A percentile compares a stretch with the other conserved stretches of the same genome.
Conservation (phyloP, 2,888 invertebrate species). For the Chromoteleia sp. region DNA sequence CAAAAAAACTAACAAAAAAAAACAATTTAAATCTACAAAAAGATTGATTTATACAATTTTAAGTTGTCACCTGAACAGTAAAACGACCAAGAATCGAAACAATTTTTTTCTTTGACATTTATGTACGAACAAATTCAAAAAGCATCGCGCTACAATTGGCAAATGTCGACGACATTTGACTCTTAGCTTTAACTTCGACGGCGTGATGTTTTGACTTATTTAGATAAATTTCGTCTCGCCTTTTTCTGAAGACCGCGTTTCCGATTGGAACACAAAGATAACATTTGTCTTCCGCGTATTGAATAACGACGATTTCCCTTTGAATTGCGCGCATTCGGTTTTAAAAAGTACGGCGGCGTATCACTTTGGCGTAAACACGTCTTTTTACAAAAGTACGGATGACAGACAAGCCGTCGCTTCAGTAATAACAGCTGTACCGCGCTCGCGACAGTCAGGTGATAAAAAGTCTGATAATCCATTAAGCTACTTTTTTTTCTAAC, state of each 20-base stretch:
- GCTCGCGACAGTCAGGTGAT: conserved; percentile 29
- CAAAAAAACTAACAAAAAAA: too few relatives aligned
- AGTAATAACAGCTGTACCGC: conserved; percentile 45
- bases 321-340: conserved; percentile 52
- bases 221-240: conserved; percentile 4
- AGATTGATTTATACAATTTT: too few relatives aligned
- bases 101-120: too few relatives aligned
- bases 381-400: conserved; percentile 59
- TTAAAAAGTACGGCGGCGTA: conserved; percentile 46
- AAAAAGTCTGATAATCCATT: conserved; percentile 26
- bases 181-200: too few relatives aligned
- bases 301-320: conserved; percentile 47
- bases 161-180: too few relatives aligned
- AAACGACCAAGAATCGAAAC: too few relatives aligned
- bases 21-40: too few relatives aligned
- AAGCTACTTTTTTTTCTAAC: conserved; percentile 36
- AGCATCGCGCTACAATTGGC: too few relatives aligned
- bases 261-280: conserved; percentile 22
- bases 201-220: not conserved
- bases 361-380: conserved; percentile 53
- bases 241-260: not conserved
- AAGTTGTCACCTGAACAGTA: too few relatives aligned
- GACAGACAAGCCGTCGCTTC: conserved; percentile 57
- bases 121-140: too few relatives aligned
- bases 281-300: conserved; percentile 56